phyloP scores from a whole-genome alignment of 2,113 vertebrate species.

The Sarotherodon lohbergeri region DNA sequence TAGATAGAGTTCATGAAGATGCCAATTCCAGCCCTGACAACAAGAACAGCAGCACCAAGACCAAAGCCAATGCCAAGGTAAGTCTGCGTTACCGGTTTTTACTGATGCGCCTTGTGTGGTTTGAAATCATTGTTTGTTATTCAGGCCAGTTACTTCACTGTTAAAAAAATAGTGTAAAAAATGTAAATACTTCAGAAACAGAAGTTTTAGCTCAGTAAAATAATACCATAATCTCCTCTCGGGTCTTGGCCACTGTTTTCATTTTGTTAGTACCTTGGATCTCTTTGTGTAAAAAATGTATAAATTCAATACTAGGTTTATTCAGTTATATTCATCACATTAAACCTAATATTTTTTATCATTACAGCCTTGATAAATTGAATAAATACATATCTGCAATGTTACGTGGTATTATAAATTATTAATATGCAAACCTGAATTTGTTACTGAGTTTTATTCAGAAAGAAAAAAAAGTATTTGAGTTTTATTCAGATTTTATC shows the following conservation, averaged over 20 bases:
- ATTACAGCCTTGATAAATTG: background rate
- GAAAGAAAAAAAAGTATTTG: background rate
- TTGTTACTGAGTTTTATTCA: background rate
- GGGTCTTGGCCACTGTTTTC: background rate
- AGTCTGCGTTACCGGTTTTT: background rate
- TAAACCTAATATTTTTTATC: background rate
- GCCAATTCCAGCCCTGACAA: slow-evolving; percentile 70
- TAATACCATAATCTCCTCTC: background rate
- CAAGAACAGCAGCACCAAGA: slow-evolving; percentile 63
- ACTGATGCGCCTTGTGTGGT: background rate
- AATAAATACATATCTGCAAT: background rate
- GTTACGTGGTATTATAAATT: background rate
- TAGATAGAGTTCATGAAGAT: slow-evolving; percentile 90
- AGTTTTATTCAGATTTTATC: background rate
- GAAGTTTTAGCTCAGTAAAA: background rate
- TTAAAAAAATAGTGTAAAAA: background rate
- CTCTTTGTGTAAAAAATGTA: background rate
- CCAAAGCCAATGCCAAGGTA: slow-evolving; percentile 72
- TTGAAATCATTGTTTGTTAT: background rate
- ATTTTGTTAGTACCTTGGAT: background rate
- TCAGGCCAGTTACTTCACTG: background rate
- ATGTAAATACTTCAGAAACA: background rate
- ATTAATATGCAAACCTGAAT: background rate
- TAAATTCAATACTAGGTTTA: background rate
- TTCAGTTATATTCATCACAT: background rate